phyloP scores from a whole-genome alignment of 2,888 invertebrate genomes.

The Chrysina gloriosa region DNA sequence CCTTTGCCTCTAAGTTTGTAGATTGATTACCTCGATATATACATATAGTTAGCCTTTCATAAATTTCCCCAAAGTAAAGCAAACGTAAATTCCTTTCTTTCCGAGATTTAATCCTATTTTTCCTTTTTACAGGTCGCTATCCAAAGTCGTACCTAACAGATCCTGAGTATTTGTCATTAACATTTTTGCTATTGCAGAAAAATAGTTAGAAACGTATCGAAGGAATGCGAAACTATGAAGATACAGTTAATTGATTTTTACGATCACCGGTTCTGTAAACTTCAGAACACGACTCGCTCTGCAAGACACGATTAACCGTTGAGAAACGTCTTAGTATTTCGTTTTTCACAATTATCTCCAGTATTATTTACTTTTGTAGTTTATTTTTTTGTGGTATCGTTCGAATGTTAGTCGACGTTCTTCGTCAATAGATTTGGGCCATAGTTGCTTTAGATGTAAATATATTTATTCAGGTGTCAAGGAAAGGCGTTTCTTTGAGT shows the following conservation, averaged over 20 bases:
- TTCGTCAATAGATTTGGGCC: not conserved
- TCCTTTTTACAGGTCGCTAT: not conserved
- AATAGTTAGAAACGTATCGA: not conserved
- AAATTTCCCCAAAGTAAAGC: too few species aligned
- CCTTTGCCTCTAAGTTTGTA: too few species aligned
- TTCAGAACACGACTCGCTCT: not conserved
- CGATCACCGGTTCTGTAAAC: not conserved
- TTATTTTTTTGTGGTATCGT: not conserved
- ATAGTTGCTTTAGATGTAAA: not conserved
- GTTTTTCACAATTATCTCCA: too few species aligned
- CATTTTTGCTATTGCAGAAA: not conserved
- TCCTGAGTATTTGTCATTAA: not conserved
- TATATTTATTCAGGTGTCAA: not conserved
- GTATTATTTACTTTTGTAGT: not conserved
- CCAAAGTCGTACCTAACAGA: not conserved
- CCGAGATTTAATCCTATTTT: not conserved
- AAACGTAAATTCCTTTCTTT: too few species aligned
- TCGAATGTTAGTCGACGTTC: not conserved
- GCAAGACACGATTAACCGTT: not conserved
- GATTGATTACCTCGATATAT: too few species aligned
- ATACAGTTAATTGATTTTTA: slow-evolving; percentile 12
- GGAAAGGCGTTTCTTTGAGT: not conserved
- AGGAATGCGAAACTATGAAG: slow-evolving; percentile 20
- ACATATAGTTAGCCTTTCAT: too few species aligned
- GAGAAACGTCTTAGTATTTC: not conserved